Evolutionary conservation across 2,888 invertebrate genomes (phyloP).

Genomic region (Crocallis elinguaria): DNA sequence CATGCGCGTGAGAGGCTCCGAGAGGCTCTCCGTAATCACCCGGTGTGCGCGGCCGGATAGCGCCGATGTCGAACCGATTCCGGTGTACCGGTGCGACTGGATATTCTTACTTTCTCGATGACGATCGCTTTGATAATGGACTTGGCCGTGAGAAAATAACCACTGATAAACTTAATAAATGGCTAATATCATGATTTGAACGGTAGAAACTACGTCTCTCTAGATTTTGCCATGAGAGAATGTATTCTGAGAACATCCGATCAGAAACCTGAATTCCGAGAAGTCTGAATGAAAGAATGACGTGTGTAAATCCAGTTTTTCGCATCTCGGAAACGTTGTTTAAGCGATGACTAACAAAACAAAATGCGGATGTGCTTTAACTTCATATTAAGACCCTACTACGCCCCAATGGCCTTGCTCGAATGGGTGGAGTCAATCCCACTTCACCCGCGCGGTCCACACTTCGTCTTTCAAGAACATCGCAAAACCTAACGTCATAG

Average conservation of each 20-base stretch:
- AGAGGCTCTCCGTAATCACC: conserved; percentile 69
- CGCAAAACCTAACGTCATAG: too few relatives aligned
- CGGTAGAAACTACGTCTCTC: conserved; percentile 1
- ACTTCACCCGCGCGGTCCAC: too few relatives aligned
- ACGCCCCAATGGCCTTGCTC: too few relatives aligned
- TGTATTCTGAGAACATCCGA: conserved; percentile 20
- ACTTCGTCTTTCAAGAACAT: too few relatives aligned
- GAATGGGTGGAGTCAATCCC: too few relatives aligned
- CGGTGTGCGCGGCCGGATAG: conserved; percentile 54
- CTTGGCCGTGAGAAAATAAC: conserved; percentile 45
- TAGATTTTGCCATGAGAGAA: conserved; percentile 10
- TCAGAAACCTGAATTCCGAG: conserved; percentile 23
- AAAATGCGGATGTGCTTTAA: conserved; percentile 22
- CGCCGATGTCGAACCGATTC: conserved; percentile 56
- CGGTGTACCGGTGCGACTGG: conserved; percentile 56
- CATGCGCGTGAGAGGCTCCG: conserved; percentile 73
- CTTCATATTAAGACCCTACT: conserved; percentile 17
- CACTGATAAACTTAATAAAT: conserved; percentile 24
- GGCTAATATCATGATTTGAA: neutral
- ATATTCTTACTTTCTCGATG: conserved; percentile 56
- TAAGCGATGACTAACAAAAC: conserved; percentile 23
- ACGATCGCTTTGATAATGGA: conserved; percentile 48
- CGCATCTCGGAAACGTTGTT: conserved; percentile 19
- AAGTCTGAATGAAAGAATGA: conserved; percentile 19
- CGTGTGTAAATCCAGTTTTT: conserved; percentile 21